Base-by-base conservation (phyloP, 2,797 vertebrate species). In the Megaceryle alcyon region DNA sequence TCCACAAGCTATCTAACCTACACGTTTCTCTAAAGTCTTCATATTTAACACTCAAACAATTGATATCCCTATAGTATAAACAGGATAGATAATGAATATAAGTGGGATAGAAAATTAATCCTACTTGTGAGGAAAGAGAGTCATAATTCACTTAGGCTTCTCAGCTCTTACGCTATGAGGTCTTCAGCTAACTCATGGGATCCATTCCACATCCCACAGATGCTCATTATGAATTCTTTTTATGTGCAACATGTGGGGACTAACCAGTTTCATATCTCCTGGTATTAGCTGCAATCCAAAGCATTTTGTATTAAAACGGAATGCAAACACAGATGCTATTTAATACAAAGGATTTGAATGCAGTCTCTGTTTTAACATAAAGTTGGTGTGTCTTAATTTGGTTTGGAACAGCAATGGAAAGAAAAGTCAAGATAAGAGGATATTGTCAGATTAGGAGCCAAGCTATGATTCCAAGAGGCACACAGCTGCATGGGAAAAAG, bases 191-290 rank as follows among this genome's bases (percentile, higher is more conserved):
- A 98, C 97, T 97, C 96, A 70, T 96, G 97, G 97, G 96, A 96
- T 98, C 96, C 96, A 96, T 97, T 95, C 92, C 96, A 94, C 96
- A 97, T 96, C 96, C 97, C 98, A 95, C 98, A 97, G 98, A 98
- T 97, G 97, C 97, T 98, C 98, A 98, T 98, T 98, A 98, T 93
- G 96, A 98, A 98, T 98, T 98, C 97, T 98, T 97, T 97, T 97
- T 97, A 97, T 98, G 97, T 98, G 98, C 98, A 98, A 98, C 98
- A 97, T 98, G 98, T 98, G 98, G 97, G 98, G 98, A 97, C 98
- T 98, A 97, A 97, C 98, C 97, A 97, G 97, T 98, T 98, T 98
- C 98, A 96, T 98, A 98, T 98, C 98, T 98, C 97, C 94, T 98
- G 97, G 97, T 97, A 98, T 98, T 98, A 98, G 97, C 97, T 77